These are phyloP conservation scores for Adelognathus sp. DNA, from an alignment of 2,888 invertebrate species.

Conservation along the genomic window DNA sequence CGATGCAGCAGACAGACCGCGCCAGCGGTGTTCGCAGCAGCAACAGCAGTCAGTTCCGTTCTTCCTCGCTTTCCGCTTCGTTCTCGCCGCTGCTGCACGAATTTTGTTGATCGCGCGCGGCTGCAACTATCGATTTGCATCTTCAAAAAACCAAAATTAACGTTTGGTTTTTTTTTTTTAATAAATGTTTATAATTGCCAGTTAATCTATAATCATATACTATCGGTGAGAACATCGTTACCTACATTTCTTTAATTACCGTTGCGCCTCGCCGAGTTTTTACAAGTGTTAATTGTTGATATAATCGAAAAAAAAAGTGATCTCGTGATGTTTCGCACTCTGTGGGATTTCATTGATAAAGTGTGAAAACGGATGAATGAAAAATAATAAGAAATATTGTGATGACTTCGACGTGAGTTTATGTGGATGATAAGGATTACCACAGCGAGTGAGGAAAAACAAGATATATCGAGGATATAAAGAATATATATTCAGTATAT, in stretches of 20 bases:
- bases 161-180: too few relatives aligned
- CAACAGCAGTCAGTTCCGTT: constrained; percentile 69
- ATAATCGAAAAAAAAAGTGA: not conserved
- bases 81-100: constrained; percentile 48
- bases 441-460: not conserved
- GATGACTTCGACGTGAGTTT: constrained; percentile 8
- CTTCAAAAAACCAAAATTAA: not conserved
- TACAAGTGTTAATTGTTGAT: too few relatives aligned
- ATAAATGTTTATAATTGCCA: too few relatives aligned
- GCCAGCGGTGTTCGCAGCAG: constrained; percentile 42
- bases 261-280: not conserved
- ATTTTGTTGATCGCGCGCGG: not conserved
- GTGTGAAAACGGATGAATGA: constrained; percentile 33
- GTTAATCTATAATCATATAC: constrained; percentile 13
- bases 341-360: constrained; percentile 1
- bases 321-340: not conserved
- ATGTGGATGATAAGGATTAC: constrained; percentile 17
- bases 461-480: constrained; percentile 5
- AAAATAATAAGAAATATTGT: constrained; percentile 5
- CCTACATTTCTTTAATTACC: not conserved
- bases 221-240: not conserved
- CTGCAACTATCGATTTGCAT: constrained; percentile 5
- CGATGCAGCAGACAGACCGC: constrained; percentile 38
- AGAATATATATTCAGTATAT: not conserved
- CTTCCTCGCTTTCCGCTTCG: constrained; percentile 68